Evolutionary conservation across 2,888 invertebrate genomes (phyloP).

Genomic region (Conchocele bisecta): DNA sequence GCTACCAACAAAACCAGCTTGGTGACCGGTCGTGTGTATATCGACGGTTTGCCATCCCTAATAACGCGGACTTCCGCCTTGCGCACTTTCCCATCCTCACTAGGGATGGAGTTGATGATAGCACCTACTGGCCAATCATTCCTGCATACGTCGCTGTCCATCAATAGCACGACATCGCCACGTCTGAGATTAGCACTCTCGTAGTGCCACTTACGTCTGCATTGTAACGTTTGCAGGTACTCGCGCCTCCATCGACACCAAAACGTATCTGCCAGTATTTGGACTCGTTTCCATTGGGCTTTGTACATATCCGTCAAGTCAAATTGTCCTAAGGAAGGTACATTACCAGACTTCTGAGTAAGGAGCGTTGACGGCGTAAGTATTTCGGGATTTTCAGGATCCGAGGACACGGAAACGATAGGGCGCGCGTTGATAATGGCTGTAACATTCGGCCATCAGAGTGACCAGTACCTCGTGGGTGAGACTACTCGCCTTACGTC

Average conservation of each 20-base stretch:
- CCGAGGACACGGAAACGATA: slow-evolving; percentile 8
- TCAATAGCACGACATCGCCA: slow-evolving; percentile 22
- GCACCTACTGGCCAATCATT: slow-evolving; percentile 21
- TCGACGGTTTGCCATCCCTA: neutral
- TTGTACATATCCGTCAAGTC: slow-evolving; percentile 11
- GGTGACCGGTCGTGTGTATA: neutral
- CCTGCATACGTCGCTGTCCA: slow-evolving; percentile 5
- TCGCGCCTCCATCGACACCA: slow-evolving; percentile 38
- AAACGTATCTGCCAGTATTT: slow-evolving; percentile 21
- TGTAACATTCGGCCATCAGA: slow-evolving; percentile 25
- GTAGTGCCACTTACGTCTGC: slow-evolving; percentile 28
- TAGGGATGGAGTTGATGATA: slow-evolving; percentile 2
- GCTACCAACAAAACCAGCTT: neutral
- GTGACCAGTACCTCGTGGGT: slow-evolving; percentile 28
- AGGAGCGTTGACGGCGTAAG: slow-evolving; percentile 23
- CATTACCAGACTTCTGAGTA: slow-evolving; percentile 11
- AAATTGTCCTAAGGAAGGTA: neutral
- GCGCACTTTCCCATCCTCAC: slow-evolving; percentile 14
- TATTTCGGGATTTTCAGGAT: slow-evolving; percentile 15
- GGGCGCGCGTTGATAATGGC: slow-evolving; percentile 27
- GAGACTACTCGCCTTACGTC: neutral
- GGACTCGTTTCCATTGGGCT: slow-evolving; percentile 18
- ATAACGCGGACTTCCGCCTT: slow-evolving; percentile 8
- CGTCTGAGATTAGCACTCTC: slow-evolving; percentile 2
- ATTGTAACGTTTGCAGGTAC: slow-evolving; percentile 19